Evolutionary conservation across 2,797 vertebrate genomes (phyloP).

Genomic region (Chloroceryle inda): DNA sequence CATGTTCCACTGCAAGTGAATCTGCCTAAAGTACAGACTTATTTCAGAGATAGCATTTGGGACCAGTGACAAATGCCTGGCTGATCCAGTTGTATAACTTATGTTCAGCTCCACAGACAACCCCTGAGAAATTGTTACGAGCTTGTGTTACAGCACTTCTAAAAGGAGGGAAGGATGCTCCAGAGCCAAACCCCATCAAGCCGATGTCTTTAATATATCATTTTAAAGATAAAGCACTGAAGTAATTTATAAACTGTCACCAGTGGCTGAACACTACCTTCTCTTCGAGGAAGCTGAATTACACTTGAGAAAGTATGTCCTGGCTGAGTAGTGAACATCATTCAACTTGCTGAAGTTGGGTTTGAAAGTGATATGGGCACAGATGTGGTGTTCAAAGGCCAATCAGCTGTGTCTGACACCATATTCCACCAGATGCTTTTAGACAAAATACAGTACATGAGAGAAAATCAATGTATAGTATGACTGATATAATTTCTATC

Average conservation of each 20-base stretch:
- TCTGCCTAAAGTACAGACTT: neutral
- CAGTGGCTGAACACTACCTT: conserved; percentile 63
- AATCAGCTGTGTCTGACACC: conserved; percentile 70
- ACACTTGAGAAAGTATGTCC: conserved; percentile 59
- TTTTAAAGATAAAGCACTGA: conserved; percentile 65
- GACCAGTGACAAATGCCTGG: conserved; percentile 54
- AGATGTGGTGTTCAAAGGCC: conserved; percentile 70
- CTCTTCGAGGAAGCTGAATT: conserved; percentile 54
- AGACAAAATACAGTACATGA: conserved; percentile 53
- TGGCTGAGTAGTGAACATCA: conserved; percentile 58
- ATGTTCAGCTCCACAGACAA: conserved; percentile 33
- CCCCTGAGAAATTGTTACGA: conserved; percentile 33
- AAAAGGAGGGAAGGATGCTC: conserved; percentile 48
- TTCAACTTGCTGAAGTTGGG: conserved; percentile 48
- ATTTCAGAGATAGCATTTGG: conserved; percentile 38
- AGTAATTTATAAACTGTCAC: conserved; percentile 72
- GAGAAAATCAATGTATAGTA: conserved; percentile 19
- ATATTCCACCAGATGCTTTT: conserved; percentile 49
- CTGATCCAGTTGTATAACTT: conserved; percentile 53
- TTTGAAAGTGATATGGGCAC: conserved; percentile 62
- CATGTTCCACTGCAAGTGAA: neutral
- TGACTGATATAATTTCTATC: conserved; percentile 17
- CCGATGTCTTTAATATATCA: conserved; percentile 37
- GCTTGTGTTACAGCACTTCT: conserved; percentile 51
- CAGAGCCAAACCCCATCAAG: conserved; percentile 60